phyloP scores from a whole-genome alignment of 2,113 vertebrate species.

The Tichodroma muraria region DNA sequence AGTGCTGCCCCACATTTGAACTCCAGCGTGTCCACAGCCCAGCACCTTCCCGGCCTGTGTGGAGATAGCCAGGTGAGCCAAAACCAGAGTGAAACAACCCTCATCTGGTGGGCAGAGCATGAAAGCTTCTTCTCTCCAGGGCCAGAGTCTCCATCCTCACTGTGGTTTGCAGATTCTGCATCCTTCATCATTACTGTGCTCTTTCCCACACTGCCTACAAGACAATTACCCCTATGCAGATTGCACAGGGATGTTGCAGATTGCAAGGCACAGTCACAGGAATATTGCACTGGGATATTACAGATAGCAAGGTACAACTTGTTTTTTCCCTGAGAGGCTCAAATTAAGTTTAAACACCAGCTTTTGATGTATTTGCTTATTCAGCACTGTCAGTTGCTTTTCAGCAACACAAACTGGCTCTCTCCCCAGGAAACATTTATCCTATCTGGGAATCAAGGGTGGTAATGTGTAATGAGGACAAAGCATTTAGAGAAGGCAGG shows the following conservation, averaged over 20 bases:
- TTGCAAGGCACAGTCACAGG: not conserved
- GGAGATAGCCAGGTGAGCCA: not conserved
- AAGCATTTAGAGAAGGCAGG: not conserved
- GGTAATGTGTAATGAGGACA: not conserved
- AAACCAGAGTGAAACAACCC: not conserved
- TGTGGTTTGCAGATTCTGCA: not conserved
- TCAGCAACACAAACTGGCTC: not conserved
- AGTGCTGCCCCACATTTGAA: not conserved
- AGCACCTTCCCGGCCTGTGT: rapidly evolving
- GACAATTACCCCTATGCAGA: not conserved
- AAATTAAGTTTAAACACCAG: conserved; percentile 9
- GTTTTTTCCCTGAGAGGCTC: not conserved
- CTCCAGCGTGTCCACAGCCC: not conserved
- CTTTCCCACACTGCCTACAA: not conserved
- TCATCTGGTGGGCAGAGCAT: not conserved
- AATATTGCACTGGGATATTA: not conserved
- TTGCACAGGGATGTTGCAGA: not conserved
- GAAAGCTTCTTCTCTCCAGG: not conserved
- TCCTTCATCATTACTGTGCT: not conserved
- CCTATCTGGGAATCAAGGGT: not conserved
- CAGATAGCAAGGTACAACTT: not conserved
- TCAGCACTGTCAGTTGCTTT: not conserved
- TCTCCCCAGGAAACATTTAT: conserved; percentile 1
- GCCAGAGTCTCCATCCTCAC: not conserved
- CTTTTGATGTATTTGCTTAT: conserved; percentile 28